Conservation (phyloP, 2,113 vertebrate genomes). For the Machaerirhynchus nigripectus region DNA sequence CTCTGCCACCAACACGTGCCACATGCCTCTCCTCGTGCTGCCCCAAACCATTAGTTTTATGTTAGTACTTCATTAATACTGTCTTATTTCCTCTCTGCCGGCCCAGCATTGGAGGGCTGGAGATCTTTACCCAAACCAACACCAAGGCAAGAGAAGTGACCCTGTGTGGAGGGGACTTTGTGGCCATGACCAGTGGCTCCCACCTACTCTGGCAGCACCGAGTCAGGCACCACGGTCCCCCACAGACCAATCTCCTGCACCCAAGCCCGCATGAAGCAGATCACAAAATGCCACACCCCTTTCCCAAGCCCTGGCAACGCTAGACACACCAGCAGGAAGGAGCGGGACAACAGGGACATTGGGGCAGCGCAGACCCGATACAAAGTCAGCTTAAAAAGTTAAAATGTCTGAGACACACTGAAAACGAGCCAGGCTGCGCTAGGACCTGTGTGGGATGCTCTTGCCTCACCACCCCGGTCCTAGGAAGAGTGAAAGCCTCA, state of each 20-base stretch:
- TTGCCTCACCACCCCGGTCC: neutral
- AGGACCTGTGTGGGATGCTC: neutral
- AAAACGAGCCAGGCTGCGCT: neutral
- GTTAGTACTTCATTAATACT: conserved; percentile 28
- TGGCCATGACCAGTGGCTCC: neutral
- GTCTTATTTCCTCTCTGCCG: neutral
- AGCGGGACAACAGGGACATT: neutral
- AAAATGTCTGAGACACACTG: neutral
- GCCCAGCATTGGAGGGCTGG: neutral
- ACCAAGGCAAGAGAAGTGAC: neutral
- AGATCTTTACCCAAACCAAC: neutral
- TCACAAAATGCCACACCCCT: neutral
- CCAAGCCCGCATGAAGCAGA: neutral
- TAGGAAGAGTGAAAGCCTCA: neutral
- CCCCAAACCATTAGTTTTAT: neutral
- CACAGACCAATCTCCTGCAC: neutral
- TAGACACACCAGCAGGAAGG: neutral
- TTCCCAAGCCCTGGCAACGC: neutral
- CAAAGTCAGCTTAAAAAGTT: conserved; percentile 13
- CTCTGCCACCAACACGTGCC: rapidly evolving
- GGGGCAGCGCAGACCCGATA: neutral
- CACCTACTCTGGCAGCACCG: rapidly evolving
- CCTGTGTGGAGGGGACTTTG: neutral
- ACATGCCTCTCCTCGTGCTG: neutral
- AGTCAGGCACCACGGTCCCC: neutral